phyloP scores from a whole-genome alignment of 2,797 vertebrate genomes.

The Eulemur coronatus region DNA sequence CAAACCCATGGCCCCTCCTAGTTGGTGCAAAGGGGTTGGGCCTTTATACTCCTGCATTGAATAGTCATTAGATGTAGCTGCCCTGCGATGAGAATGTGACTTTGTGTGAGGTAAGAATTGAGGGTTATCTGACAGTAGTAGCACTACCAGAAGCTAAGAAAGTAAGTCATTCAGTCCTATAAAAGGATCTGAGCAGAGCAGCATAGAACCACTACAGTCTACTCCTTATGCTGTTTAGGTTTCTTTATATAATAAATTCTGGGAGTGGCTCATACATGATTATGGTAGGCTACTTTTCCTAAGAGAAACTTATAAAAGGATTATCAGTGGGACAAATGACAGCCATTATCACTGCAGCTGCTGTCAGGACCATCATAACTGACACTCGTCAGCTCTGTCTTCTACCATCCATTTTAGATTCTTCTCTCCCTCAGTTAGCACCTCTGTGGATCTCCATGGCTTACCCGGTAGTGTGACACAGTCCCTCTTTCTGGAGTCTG shows the following conservation, averaged over 20 bases:
- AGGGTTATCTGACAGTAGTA: background rate
- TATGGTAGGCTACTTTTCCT: background rate
- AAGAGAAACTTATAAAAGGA: background rate
- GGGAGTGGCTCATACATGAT: background rate
- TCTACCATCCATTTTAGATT: background rate
- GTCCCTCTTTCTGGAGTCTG: background rate
- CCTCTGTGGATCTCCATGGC: background rate
- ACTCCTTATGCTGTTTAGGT: background rate
- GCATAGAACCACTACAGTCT: background rate
- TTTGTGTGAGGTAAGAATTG: background rate
- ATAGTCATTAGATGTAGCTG: background rate
- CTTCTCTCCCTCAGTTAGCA: background rate
- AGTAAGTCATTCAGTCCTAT: background rate
- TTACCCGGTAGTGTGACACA: background rate
- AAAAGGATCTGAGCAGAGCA: background rate
- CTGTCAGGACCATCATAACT: background rate
- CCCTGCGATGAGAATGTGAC: background rate
- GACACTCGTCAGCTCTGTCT: background rate
- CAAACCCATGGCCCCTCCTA: background rate
- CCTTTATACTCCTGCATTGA: background rate
- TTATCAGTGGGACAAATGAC: background rate
- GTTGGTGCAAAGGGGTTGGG: rapidly evolving
- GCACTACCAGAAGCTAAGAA: background rate
- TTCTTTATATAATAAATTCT: background rate
- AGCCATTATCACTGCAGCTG: background rate